phyloP scores from a whole-genome alignment of 2,888 invertebrate genomes.

The Nysson spinosus region DNA sequence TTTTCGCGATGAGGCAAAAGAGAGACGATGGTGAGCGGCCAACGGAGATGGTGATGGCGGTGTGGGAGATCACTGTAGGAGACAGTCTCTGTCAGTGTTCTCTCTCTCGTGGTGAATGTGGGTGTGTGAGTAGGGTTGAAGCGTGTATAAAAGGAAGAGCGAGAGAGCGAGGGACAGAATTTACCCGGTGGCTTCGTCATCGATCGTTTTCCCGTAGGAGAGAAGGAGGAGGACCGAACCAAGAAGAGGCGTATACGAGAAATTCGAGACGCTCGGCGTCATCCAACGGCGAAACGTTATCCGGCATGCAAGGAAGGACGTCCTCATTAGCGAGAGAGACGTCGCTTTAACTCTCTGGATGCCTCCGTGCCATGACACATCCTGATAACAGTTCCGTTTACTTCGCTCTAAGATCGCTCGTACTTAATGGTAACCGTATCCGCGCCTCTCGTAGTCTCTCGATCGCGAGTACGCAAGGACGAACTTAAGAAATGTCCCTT shows the following conservation, averaged over 20 bases:
- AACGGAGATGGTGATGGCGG: conserved; percentile 7
- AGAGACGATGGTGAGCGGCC: conserved; percentile 29
- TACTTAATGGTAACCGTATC: no score
- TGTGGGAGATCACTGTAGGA: background rate
- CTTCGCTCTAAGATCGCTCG: background rate
- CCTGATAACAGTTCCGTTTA: background rate
- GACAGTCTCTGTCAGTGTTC: background rate
- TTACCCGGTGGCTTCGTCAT: conserved; percentile 50
- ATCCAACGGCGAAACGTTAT: conserved; percentile 67
- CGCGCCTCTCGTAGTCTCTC: no score
- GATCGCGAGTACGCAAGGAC: no score
- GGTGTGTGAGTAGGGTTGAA: no score
- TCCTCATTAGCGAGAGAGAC: conserved; percentile 65
- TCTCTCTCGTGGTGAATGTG: no score
- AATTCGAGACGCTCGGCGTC: conserved; percentile 65
- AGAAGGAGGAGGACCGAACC: conserved; percentile 32
- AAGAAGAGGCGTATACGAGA: conserved; percentile 52
- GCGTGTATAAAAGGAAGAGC: conserved; percentile 19
- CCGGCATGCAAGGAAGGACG: conserved; percentile 68
- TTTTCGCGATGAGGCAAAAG: conserved; percentile 51
- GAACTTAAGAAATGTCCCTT: no score
- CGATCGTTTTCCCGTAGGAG: conserved; percentile 47
- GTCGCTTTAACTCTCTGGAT: conserved; percentile 33
- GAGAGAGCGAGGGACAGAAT: conserved; percentile 27
- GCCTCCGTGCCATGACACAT: conserved; percentile 12